Evolutionary conservation across 2,113 vertebrate genomes (phyloP), one percentile per base, ranked within the genome.

Genomic region (Sitta europaea): DNA sequence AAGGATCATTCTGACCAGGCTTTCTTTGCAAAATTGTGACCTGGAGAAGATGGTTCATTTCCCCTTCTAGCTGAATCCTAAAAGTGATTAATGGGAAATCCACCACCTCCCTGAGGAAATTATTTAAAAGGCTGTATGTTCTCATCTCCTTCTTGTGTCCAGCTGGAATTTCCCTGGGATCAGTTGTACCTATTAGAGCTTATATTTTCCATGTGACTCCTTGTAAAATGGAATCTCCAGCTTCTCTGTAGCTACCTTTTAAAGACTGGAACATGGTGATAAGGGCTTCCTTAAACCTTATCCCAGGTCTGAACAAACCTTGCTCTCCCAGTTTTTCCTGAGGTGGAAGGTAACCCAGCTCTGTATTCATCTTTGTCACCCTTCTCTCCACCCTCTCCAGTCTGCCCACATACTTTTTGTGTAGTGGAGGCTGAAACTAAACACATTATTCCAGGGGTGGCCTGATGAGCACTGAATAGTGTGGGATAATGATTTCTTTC

Each of bases 141-240:
- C 13, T 33, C 6, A 31, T 8, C 36, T 66, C 58, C 11, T 8
- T 55, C 5, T 42, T 51, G 2, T 29, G 27, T 33, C 19, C 8
- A 25, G 10, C 2, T 5, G 4, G 29, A 68, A 74, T 68, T 13
- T 68, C 22, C 11, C 5, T 10, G 3, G 21, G 5, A 50, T 38
- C 20, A 24, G 10, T n/a, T 45, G 4, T 3, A 24, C 21, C 12
- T 3, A 1, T n/a, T 58, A 35, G 7, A 2, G 5, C 3, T 59
- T 2, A 4, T 10, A 14, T 72, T 68, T 74, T 33, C 21, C 25
- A 11, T 40, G 22, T 12, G 6, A 33, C 6, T 62, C 11, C 22
- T 62, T 35, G 35, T 11, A 67, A 73, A 70, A n/a, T 14, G 13
- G 23, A 50, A 4, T 36, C 9, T 62, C 7, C 14, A 7, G 24